Percentiles rank a stretch among this genome's conserved stretches.
Conservation (phyloP, 53 echinoderm and acorn worm species). For the Patiria pectinifera region DNA sequence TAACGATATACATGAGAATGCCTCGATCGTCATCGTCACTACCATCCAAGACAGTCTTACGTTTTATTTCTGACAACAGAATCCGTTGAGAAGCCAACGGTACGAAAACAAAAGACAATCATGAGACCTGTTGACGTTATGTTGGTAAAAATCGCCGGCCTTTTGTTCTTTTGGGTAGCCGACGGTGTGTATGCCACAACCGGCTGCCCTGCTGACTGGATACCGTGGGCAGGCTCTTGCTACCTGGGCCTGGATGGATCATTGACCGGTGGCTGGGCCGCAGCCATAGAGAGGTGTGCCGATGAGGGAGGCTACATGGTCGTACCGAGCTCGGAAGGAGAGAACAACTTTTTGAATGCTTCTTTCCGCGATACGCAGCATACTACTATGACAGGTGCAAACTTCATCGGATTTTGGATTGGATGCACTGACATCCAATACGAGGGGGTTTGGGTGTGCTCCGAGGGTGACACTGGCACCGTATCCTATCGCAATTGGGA, state of each 20-base stretch:
- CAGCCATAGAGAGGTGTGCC: not conserved
- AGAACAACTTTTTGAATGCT: not conserved
- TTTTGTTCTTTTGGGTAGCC: no score
- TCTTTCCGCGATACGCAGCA: not conserved
- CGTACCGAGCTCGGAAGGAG: constrained; percentile 6
- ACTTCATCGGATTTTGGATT: not conserved
- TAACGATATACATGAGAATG: no score
- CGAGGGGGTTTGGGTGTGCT: not conserved
- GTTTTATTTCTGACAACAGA: no score
- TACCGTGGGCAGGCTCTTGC: not conserved
- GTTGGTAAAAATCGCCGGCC: no score
- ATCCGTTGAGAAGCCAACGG: no score
- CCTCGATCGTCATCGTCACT: no score
- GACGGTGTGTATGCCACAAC: not conserved
- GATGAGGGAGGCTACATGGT: not conserved
- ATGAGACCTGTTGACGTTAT: no score
- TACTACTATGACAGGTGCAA: not conserved
- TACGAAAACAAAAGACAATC: no score
- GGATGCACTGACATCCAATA: not conserved
- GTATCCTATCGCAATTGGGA: constrained; percentile 10
- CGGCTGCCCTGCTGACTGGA: not conserved
- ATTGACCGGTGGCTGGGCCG: not conserved
- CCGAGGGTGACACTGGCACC: not conserved
- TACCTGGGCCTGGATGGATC: not conserved
- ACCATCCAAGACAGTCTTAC: no score